phyloP scores from a whole-genome alignment of 2,113 vertebrate species.

The Salvelinus fontinalis region DNA sequence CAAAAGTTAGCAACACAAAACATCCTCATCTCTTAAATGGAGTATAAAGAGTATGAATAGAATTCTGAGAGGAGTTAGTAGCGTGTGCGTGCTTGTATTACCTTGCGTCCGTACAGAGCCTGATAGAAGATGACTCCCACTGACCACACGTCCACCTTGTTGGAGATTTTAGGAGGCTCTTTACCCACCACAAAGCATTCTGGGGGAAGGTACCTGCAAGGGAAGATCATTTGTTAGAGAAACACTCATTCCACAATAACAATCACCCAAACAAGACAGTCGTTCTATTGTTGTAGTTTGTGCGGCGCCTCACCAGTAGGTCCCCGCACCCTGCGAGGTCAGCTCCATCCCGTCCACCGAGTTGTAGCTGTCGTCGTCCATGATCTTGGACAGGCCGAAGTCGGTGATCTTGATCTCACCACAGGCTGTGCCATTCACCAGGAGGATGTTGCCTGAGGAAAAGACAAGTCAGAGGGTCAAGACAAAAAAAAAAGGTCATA shows the following conservation, averaged over 20 bases:
- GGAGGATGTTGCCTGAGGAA: slow-evolving; percentile 93
- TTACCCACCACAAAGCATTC: slow-evolving; percentile 99
- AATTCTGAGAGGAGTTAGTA: too few species aligned
- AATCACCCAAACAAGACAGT: too few species aligned
- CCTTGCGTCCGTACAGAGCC: slow-evolving; percentile 98
- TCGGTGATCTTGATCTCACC: slow-evolving; percentile 99
- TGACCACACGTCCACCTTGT: slow-evolving; percentile 99
- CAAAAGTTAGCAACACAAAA: too few species aligned
- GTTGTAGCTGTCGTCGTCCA: slow-evolving; percentile 99
- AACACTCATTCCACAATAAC: too few species aligned
- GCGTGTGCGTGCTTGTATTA: slow-evolving; percentile 45
- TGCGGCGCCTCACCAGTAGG: slow-evolving; percentile 86
- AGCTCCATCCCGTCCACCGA: slow-evolving; percentile 99
- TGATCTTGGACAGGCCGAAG: slow-evolving; percentile 98
- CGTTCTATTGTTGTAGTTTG: not conserved
- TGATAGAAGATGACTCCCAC: slow-evolving; percentile 99
- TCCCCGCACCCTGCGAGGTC: slow-evolving; percentile 97
- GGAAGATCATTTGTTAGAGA: not conserved
- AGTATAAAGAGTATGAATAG: too few species aligned
- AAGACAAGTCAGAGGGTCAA: not conserved
- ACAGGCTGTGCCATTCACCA: slow-evolving; percentile 98
- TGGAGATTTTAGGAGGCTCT: slow-evolving; percentile 99
- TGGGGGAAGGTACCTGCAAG: slow-evolving; percentile 92
- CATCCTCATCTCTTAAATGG: too few species aligned
- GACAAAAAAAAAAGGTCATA: too few species aligned